Base-by-base conservation (phyloP, 2,797 vertebrate species). In the Allobates femoralis region DNA sequence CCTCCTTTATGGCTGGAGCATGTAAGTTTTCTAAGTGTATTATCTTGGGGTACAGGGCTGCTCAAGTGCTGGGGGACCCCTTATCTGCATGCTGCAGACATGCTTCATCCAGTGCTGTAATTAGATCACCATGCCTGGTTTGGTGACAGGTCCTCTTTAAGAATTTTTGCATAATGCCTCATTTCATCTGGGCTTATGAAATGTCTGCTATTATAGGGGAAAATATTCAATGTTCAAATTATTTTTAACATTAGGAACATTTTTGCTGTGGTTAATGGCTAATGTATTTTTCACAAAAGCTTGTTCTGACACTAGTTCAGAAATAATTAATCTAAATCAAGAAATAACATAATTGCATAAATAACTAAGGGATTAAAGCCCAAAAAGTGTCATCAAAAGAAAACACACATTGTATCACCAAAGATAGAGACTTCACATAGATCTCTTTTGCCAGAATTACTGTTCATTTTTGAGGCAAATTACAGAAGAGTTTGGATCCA, bases 231-330 rank as follows among this genome's bases (percentile, higher is more conserved):
- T 78, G 28, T 78, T 32, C 18, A 8, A 16, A 19, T 53, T 56
- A 19, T 53, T 78, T 53, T 34, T 56, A 51, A 21, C 21, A 78
- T 78, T 78, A 78, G 51, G 28, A 21, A 78, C 75, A 78, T 53
- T 53, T 78, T 32, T 78, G 51, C 75, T 78, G 51, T 58, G 1
- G 16, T 56, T 58, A 50, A 34, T 21, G 53, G 75, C 55, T 53
- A 21, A 78, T 78, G 58, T 78, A 34, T 53, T 53, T 21, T n/a
- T 32, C 30, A 58, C 10, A 58, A 78, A 58, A 78, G 28, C 75
- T 78, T 53, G 32, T 53, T 55, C 28, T 78, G 75, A 19, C 53
- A 58, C 28, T 28, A 58, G 51, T 78, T 30, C 30, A 78, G 53
- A 58, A 55, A 78, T 78, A 32, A 56, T 32, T 78, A 28, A 77